Percentiles rank a stretch among this genome's conserved stretches.
Conservation (phyloP, 2,888 invertebrate genomes). For the Mythimna loreyi region DNA sequence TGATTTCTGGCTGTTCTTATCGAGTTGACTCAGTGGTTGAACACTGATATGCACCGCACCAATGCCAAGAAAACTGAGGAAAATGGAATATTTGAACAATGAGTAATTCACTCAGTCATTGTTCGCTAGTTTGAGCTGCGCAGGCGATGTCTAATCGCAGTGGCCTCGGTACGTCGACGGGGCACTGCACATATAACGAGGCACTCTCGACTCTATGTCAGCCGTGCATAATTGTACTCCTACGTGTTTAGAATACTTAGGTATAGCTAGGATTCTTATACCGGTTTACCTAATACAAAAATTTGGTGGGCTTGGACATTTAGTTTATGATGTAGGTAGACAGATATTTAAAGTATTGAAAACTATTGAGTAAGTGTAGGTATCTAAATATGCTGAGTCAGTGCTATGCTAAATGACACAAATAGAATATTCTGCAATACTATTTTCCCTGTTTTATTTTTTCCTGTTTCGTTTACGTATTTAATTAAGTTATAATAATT, state of each 20-base stretch:
- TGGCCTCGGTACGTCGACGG: constrained; percentile 14
- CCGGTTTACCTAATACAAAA: background rate
- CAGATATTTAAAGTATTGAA: background rate
- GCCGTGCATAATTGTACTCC: constrained; percentile 27
- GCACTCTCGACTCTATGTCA: constrained; percentile 28
- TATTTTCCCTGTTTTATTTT: constrained; percentile 20
- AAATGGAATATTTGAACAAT: constrained; percentile 53
- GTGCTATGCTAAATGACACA: background rate
- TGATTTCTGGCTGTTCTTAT: constrained; percentile 20
- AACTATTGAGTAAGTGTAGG: background rate
- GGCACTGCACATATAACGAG: constrained; percentile 46
- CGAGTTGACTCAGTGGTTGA: constrained; percentile 33
- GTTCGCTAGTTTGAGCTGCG: constrained; percentile 32
- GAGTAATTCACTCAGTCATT: constrained; percentile 55
- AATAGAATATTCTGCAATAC: constrained; percentile 22
- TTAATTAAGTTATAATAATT: constrained; percentile 19
- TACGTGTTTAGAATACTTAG: constrained; percentile 10
- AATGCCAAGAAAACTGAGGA: constrained; percentile 50
- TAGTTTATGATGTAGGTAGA: too few species aligned
- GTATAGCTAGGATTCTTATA: background rate
- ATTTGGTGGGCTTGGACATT: background rate
- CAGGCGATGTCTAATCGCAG: constrained; percentile 25
- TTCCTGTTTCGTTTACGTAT: constrained; percentile 24
- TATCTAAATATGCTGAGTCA: background rate
- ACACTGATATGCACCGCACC: constrained; percentile 28